A percentile compares a stretch with the other conserved stretches of the same genome.
phyloP scores from a whole-genome alignment of 2,888 invertebrate genomes.

The Agonopterix heracliana region DNA sequence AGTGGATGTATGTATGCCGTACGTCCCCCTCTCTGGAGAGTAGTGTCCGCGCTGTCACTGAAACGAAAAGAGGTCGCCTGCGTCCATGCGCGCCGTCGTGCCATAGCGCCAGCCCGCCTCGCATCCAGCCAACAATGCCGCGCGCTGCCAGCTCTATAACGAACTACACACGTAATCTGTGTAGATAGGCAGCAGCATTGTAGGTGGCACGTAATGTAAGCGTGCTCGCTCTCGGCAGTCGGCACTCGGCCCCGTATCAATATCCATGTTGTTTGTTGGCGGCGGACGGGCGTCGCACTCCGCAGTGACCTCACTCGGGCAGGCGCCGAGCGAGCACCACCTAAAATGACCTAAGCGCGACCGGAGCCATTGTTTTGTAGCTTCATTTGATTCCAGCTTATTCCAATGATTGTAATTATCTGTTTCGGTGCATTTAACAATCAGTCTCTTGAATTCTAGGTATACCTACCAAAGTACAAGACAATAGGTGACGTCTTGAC shows the following conservation, averaged over 20 bases:
- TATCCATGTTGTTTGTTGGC: conserved; percentile 42
- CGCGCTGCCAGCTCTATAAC: conserved; percentile 45
- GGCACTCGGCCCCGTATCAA: conserved; percentile 38
- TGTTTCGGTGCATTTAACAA: background rate
- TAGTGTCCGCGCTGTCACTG: conserved; percentile 49
- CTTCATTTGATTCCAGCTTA: background rate
- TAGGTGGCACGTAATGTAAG: conserved; percentile 64
- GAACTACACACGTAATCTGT: conserved; percentile 46
- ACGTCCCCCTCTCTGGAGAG: conserved; percentile 30
- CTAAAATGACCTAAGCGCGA: conserved; percentile 51
- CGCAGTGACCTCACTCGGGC: conserved; percentile 55
- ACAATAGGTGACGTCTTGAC: too few relatives aligned
- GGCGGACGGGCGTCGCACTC: conserved; percentile 50
- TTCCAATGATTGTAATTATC: background rate
- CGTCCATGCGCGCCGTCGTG: conserved; percentile 45
- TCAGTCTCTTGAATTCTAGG: background rate
- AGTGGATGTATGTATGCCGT: too few relatives aligned
- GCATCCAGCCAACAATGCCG: conserved; percentile 55
- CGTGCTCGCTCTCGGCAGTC: conserved; percentile 45
- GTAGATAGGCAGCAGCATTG: conserved; percentile 45
- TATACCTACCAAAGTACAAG: too few relatives aligned
- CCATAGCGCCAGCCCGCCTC: conserved; percentile 22
- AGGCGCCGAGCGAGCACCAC: conserved; percentile 41
- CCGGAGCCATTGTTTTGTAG: conserved; percentile 9
- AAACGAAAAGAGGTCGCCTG: conserved; percentile 66